A percentile compares a stretch with the other conserved stretches of the same genome.
phyloP scores from a whole-genome alignment of 2,797 vertebrate species.

The Rallus crepitans region DNA sequence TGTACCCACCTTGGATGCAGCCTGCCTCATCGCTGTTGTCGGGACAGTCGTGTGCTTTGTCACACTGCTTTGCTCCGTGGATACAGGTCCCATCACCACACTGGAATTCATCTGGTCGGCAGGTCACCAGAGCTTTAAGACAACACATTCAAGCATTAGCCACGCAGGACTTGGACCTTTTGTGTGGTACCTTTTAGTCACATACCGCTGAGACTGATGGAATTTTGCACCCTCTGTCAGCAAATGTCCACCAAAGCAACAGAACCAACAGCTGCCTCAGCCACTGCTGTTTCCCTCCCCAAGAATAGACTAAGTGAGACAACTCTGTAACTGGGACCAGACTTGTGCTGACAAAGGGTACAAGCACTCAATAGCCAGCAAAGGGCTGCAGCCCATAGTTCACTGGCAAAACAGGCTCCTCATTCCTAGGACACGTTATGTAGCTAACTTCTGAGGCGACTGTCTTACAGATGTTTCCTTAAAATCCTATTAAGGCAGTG shows the following conservation, averaged over 20 bases:
- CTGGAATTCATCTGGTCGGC: slow-evolving; percentile 93
- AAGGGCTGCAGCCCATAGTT: background rate
- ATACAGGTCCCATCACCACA: slow-evolving; percentile 94
- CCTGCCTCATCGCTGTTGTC: slow-evolving; percentile 94
- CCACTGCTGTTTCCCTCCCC: background rate
- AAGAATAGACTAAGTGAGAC: background rate
- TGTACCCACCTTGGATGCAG: slow-evolving; percentile 88
- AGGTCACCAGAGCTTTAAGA: slow-evolving; percentile 87
- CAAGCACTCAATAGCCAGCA: background rate
- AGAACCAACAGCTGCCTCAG: background rate
- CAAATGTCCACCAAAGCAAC: background rate
- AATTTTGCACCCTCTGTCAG: background rate
- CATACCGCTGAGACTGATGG: background rate
- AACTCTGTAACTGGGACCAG: background rate
- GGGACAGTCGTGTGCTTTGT: slow-evolving; percentile 90
- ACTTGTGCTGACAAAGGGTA: background rate
- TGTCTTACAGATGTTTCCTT: background rate
- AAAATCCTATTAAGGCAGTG: background rate
- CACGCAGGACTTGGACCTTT: background rate
- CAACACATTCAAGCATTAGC: background rate
- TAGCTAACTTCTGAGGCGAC: background rate
- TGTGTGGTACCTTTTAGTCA: background rate
- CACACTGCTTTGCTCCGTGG: slow-evolving; percentile 91
- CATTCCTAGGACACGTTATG: background rate
- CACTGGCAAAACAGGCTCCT: background rate